phyloP scores from a whole-genome alignment of 1,140 invertebrate species.

The Pygmarrhopalites habei region DNA sequence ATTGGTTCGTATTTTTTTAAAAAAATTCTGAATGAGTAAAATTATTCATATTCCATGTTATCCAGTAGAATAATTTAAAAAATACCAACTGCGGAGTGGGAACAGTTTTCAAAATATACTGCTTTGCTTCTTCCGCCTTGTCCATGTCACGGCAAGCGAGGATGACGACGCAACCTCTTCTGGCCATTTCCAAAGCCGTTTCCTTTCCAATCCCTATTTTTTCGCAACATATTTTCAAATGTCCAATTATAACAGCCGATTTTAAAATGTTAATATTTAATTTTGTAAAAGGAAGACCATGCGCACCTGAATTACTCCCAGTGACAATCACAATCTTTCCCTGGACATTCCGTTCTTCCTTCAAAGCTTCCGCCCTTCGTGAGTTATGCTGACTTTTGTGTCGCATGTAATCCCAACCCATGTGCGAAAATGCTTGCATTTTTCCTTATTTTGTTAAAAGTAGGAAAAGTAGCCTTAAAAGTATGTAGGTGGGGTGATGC shows the following conservation, averaged over 20 bases:
- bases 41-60: no score
- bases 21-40: no score
- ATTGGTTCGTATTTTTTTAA: no score
- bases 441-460: no score
- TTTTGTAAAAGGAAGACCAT: no score
- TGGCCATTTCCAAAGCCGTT: conserved; percentile 46
- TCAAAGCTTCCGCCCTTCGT: not conserved
- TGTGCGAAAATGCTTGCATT: no score
- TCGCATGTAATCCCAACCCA: not conserved
- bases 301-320: not conserved
- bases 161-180: conserved; percentile 45
- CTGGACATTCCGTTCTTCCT: not conserved
- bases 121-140: conserved; percentile 37
- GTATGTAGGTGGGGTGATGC: no score
- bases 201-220: conserved; percentile 55
- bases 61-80: no score
- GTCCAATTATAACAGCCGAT: not conserved
- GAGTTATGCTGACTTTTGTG: not conserved
- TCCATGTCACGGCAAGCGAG: conserved; percentile 47
- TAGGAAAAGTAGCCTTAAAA: no score
- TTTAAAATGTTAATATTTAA: not conserved
- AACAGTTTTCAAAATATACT: not conserved
- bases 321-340: not conserved
- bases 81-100: not conserved
- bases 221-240: not conserved